Evolutionary conservation across 2,113 vertebrate species (phyloP).

Genomic region (Passer domesticus): DNA sequence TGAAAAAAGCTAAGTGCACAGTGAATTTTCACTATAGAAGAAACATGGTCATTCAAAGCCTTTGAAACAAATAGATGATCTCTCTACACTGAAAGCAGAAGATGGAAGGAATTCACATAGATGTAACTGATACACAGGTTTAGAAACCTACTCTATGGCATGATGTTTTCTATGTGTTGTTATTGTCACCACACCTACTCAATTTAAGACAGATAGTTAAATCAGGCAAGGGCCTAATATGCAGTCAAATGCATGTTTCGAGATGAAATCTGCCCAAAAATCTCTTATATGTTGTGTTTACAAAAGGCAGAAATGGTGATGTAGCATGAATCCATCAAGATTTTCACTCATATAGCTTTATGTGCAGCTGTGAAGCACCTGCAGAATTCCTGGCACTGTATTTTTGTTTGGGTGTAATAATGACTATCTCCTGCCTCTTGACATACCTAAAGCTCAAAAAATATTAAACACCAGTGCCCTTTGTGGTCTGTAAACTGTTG

Average conservation of each 20-base stretch:
- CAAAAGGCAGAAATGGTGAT: not conserved
- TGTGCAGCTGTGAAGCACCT: not conserved
- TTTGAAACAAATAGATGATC: not conserved
- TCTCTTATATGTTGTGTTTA: not conserved
- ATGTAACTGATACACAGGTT: not conserved
- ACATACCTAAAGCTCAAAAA: not conserved
- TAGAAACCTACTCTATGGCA: not conserved
- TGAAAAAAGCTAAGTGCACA: not conserved
- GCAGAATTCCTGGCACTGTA: not conserved
- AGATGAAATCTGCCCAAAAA: accelerated
- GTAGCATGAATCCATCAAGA: not conserved
- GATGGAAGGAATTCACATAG: not conserved
- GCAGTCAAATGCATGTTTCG: accelerated
- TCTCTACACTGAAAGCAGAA: not conserved
- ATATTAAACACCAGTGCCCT: not conserved
- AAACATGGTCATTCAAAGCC: not conserved
- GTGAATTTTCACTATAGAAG: not conserved
- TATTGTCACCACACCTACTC: not conserved
- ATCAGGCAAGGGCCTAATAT: not conserved
- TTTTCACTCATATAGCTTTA: not conserved
- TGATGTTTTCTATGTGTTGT: not conserved
- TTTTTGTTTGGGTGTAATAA: not conserved
- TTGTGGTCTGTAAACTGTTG: not conserved
- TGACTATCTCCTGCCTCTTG: not conserved
- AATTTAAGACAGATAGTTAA: not conserved